Evolutionary conservation across 37 sponge, comb jelly and placozoan genomes (phyloP).

Genomic region (Beroe forskalii): DNA sequence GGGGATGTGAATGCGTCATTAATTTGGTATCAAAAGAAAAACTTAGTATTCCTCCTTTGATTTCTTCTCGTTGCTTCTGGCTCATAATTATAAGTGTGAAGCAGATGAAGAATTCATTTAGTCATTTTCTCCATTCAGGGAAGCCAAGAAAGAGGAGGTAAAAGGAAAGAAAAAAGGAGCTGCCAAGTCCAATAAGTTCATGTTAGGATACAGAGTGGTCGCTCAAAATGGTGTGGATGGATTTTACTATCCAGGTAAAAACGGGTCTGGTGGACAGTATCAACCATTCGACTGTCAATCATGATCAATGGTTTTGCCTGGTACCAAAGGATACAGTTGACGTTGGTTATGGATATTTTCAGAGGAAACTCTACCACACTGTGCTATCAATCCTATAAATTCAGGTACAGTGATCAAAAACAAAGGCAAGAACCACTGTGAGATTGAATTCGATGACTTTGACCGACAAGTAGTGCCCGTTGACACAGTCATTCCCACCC

Average conservation of each 20-base stretch:
- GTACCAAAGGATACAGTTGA: not conserved
- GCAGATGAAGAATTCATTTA: too few relatives aligned
- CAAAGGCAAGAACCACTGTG: not conserved
- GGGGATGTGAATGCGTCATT: too few relatives aligned
- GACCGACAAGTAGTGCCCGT: constrained; percentile 17
- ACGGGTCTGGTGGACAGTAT: too few relatives aligned
- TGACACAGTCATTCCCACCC: not conserved
- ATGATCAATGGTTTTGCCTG: not conserved
- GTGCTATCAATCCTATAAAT: not conserved
- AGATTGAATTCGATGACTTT: constrained; percentile 58
- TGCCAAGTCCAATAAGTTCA: not conserved
- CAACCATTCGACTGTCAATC: not conserved
- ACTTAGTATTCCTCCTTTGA: too few relatives aligned
- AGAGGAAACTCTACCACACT: too few relatives aligned
- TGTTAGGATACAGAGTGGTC: constrained; percentile 38
- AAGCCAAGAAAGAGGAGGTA: too few relatives aligned
- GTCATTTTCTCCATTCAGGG: too few relatives aligned
- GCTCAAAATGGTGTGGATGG: constrained; percentile 56
- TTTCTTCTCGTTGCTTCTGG: too few relatives aligned
- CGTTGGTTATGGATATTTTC: too few relatives aligned
- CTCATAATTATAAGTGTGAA: too few relatives aligned
- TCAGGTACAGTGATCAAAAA: constrained; percentile 19
- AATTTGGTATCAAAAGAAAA: too few relatives aligned
- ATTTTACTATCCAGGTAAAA: constrained; percentile 44
- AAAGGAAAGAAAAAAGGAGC: too few relatives aligned